These are phyloP conservation scores for Dipodomys merriami DNA, from an alignment of 2,113 vertebrate genomes.

Conservation along the genomic window DNA sequence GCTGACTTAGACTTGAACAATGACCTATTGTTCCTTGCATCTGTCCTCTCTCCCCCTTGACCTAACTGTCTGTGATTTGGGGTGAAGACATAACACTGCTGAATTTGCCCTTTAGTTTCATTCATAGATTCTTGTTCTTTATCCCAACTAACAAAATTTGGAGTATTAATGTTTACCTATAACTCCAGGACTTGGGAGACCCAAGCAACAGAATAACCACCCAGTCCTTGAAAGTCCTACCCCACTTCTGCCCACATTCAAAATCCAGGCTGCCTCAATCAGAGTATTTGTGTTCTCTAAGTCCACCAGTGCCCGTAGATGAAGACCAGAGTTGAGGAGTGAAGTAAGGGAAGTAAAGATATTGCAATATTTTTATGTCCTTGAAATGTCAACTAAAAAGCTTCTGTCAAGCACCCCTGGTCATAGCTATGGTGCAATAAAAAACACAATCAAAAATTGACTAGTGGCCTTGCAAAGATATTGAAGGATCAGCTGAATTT, in stretches of 20 bases:
- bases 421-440: background rate
- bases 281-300: background rate
- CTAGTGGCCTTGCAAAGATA: background rate
- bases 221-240: background rate
- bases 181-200: too few species aligned
- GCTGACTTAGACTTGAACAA: background rate
- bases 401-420: background rate
- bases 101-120: background rate
- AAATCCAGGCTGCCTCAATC: background rate
- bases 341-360: background rate
- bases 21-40: background rate
- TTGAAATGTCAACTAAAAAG: background rate
- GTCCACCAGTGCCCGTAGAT: background rate
- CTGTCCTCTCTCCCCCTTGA: background rate
- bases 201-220: too few species aligned
- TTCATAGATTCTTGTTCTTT: slow-evolving; percentile 8
- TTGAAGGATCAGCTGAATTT: background rate
- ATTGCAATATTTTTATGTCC: background rate
- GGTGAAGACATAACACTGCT: background rate
- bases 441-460: background rate
- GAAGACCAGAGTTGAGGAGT: background rate
- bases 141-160: background rate
- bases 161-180: too few species aligned
- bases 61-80: background rate
- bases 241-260: background rate